Evolutionary conservation across 2,113 vertebrate genomes (phyloP).

Genomic region (Eonycteris spelaea): DNA sequence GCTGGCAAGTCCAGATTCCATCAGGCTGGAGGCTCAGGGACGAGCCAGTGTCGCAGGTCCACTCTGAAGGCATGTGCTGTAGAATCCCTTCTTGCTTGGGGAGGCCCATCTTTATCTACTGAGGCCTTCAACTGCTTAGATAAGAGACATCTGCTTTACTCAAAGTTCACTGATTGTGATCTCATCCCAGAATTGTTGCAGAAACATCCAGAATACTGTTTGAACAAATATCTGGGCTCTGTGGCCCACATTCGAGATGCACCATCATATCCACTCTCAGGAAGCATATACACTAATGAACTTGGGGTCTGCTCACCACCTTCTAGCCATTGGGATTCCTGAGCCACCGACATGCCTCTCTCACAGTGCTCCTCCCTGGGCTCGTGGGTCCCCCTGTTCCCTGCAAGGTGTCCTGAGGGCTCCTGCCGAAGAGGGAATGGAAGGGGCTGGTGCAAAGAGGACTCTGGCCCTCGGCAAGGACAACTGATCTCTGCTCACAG

Average conservation of each 20-base stretch:
- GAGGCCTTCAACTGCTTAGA: background rate
- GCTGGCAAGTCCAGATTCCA: background rate
- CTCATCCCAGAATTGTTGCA: background rate
- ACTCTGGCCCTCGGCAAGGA: background rate
- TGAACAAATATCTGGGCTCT: background rate
- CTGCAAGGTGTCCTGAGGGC: background rate
- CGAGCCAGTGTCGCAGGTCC: background rate
- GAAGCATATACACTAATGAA: background rate
- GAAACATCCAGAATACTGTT: background rate
- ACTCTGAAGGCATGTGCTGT: background rate
- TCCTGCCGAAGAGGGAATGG: background rate
- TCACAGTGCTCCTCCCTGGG: background rate
- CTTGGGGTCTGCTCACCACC: background rate
- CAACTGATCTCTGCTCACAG: background rate
- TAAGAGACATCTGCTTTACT: background rate
- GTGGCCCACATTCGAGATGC: background rate
- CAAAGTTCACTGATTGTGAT: background rate
- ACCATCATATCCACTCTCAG: background rate
- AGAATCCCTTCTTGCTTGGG: background rate
- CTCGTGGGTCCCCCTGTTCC: background rate
- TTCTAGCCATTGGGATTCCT: background rate
- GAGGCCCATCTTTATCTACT: background rate
- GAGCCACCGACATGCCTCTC: background rate
- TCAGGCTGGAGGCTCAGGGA: background rate
- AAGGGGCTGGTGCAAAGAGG: background rate